A percentile compares a stretch with the other conserved stretches of the same genome.
Conservation (phyloP, 2,888 invertebrate genomes). For the Muschampia plurimacula region DNA sequence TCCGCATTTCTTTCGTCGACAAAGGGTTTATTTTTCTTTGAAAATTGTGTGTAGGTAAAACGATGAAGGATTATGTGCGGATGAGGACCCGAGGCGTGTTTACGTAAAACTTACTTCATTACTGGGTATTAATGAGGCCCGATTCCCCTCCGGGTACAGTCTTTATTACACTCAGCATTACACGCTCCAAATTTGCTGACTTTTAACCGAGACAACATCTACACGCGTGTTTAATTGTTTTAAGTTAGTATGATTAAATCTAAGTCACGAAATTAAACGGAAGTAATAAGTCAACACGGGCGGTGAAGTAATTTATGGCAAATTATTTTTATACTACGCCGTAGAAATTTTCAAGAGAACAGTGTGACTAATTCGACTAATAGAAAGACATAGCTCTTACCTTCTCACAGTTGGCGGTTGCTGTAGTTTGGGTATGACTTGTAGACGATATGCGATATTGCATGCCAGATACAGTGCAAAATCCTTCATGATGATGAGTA, state of each 20-base stretch:
- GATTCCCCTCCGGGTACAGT: conserved; percentile 63
- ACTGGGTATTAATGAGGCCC: conserved; percentile 75
- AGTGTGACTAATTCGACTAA: neutral
- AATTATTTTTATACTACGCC: neutral
- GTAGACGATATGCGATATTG: conserved; percentile 95
- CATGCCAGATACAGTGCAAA: conserved; percentile 93
- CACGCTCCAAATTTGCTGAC: conserved; percentile 59
- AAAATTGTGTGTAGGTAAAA: conserved; percentile 53
- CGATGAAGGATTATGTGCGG: conserved; percentile 70
- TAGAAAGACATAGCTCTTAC: conserved; percentile 61
- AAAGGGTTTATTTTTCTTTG: conserved; percentile 66
- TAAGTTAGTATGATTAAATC: conserved; percentile 32
- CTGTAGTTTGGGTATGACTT: conserved; percentile 94
- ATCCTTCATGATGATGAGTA: conserved; percentile 93
- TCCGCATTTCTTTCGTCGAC: conserved; percentile 29
- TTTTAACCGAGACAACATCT: conserved; percentile 48
- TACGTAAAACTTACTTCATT: conserved; percentile 82
- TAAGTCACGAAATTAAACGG: conserved; percentile 28
- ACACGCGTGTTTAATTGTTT: conserved; percentile 38
- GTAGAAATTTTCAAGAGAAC: neutral
- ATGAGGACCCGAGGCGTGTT: conserved; percentile 75
- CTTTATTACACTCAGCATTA: conserved; percentile 63
- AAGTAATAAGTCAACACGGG: conserved; percentile 18
- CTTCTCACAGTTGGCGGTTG: conserved; percentile 91
- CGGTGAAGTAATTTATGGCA: neutral